Conservation (phyloP, 1,140 invertebrate species). For the Lasioglossum baleicum region DNA sequence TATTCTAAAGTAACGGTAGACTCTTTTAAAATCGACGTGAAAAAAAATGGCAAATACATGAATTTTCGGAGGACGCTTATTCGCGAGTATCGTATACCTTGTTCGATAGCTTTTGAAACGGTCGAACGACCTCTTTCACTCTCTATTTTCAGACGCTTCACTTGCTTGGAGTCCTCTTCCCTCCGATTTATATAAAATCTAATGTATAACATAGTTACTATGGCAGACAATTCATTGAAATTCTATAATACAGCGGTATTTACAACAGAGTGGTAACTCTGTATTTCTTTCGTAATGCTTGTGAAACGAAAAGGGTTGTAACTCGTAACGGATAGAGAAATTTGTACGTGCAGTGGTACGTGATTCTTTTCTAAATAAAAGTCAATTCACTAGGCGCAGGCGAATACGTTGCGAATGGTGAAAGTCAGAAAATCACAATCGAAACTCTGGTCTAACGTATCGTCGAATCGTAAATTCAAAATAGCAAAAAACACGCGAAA, state of each 20-base stretch:
- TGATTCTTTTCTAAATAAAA: constrained; percentile 7
- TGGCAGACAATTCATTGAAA: neutral
- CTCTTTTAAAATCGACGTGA: neutral
- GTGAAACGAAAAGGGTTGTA: neutral
- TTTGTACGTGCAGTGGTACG: constrained; percentile 12
- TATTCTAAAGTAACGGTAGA: neutral
- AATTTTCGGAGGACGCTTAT: neutral
- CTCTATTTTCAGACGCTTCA: neutral
- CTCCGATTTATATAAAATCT: neutral
- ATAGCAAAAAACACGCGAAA: constrained; percentile 21
- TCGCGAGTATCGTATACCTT: neutral
- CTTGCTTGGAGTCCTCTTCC: neutral
- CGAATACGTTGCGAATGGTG: neutral
- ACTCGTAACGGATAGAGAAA: neutral
- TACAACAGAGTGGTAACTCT: neutral
- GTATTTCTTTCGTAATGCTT: neutral
- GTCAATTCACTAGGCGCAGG: neutral
- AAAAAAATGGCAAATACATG: neutral
- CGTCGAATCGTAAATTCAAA: neutral
- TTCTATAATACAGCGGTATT: neutral
- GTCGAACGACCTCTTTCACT: constrained; percentile 8
- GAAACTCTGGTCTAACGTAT: neutral
- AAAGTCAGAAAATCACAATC: neutral
- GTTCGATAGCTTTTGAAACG: constrained; percentile 6
- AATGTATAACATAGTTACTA: neutral